Conservation (phyloP, 2,888 invertebrate species). For the Isotomurus palustris region DNA sequence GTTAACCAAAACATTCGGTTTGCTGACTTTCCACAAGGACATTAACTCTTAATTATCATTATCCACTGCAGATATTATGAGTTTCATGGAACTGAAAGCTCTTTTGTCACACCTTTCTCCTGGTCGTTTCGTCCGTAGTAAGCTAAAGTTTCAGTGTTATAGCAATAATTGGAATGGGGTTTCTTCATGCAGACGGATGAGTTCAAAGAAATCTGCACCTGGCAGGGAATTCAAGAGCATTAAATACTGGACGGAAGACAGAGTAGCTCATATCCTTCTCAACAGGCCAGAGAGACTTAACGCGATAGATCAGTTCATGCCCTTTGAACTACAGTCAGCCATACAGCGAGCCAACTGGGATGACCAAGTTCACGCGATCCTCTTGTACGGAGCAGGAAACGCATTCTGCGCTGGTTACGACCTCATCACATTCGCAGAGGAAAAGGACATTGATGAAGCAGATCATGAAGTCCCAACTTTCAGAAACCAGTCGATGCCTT, state of each 20-base stretch:
- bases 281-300: constrained; percentile 34
- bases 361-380: constrained; percentile 32
- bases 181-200: not conserved
- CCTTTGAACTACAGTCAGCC: constrained; percentile 29
- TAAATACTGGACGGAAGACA: constrained; percentile 36
- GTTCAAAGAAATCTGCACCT: not conserved
- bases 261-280: constrained; percentile 38
- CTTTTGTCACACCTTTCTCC: no score
- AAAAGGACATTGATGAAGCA: not conserved
- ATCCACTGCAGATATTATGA: no score
- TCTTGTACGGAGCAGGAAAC: constrained; percentile 38
- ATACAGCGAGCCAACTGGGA: constrained; percentile 35
- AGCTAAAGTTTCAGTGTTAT: no score
- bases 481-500: constrained; percentile 30
- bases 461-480: not conserved
- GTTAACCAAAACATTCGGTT: no score
- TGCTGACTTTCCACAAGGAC: no score
- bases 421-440: constrained; percentile 31
- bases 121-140: no score
- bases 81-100: no score
- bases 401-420: constrained; percentile 39
- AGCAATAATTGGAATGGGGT: no score
- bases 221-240: constrained; percentile 19
- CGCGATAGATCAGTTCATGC: constrained; percentile 36
- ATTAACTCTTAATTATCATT: no score